These are phyloP conservation scores for Brachionus angularis DNA, from an alignment of 1,140 invertebrate genomes.

Conservation along the genomic window DNA sequence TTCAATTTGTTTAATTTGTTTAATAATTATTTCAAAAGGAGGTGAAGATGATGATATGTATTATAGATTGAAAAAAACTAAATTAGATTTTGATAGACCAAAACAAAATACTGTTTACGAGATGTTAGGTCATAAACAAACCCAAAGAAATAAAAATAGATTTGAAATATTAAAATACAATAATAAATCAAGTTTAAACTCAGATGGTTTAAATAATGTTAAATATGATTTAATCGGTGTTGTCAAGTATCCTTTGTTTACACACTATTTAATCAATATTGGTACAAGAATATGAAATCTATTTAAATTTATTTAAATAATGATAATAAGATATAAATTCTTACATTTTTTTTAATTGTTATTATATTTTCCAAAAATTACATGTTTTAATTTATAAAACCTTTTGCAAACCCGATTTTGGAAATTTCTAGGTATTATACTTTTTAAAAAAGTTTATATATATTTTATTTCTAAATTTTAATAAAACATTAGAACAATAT, in stretches of 20 bases:
- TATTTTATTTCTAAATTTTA: too few species aligned
- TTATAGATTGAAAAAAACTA: neutral
- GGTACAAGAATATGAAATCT: too few species aligned
- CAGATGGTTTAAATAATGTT: conserved; percentile 61
- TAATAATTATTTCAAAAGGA: neutral
- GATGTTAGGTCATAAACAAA: neutral
- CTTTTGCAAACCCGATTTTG: too few species aligned
- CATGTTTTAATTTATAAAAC: too few species aligned
- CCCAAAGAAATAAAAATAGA: conserved; percentile 41
- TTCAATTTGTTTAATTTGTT: neutral
- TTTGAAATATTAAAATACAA: conserved; percentile 56
- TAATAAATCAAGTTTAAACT: conserved; percentile 58
- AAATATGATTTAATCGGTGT: conserved; percentile 55
- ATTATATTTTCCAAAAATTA: too few species aligned
- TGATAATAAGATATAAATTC: too few species aligned
- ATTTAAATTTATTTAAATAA: too few species aligned
- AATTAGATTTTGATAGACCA: neutral
- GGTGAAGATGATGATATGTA: conserved; percentile 37
- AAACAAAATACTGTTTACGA: neutral
- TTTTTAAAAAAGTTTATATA: too few species aligned
- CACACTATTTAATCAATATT: conserved; percentile 60
- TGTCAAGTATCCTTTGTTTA: conserved; percentile 55
- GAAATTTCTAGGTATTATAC: too few species aligned
- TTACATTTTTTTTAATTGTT: too few species aligned
- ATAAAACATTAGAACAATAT: too few species aligned